Base-by-base conservation (phyloP, 2,113 vertebrate species). In the Embiotoca jacksoni region DNA sequence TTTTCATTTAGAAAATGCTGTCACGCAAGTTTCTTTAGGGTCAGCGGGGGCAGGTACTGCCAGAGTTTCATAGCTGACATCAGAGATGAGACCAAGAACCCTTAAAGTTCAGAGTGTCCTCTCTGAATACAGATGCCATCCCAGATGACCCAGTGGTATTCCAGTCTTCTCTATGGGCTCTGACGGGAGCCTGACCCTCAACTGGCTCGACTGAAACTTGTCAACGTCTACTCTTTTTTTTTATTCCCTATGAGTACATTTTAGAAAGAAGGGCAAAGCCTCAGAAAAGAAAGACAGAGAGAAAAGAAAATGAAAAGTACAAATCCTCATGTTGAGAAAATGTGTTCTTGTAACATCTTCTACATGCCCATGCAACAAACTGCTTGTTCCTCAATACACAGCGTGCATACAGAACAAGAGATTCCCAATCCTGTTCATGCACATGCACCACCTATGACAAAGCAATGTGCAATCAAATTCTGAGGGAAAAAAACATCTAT, bases 311-410 rank as follows among this genome's bases (percentile, higher is more conserved):
- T 47, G 54, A 5, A 23, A 55, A 35, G 49, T 41, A 11, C 23
- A 77, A 13, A 0, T 53, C 56, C 13, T 65, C 8, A 74, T n/a
- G 32, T 44, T 76, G 0, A 65, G 47, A 15, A 67, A 58, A 37
- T 39, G 11, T 62, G 59, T 37, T 74, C 37, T 54, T 56, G 58
- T 61, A 30, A 78, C 68, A 10, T 74, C 65, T 53, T 73, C 69
- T 59, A 80, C 91, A 91, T 88, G 90, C 88, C 75, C 91, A 92
- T 92, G 87, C 89, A 90, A 84, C 82, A 83, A 55, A 63, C 16
- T 66, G 73, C 37, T 72, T 77, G 37, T 66, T 60, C 65, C 44
- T 78, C 62, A 55, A 71, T 50, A 78, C 83, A 78, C 73, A 82
- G 41, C 74, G 82, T 85, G 88, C 88, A 68, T 47, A 81, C 77